A percentile compares a stretch with the other conserved stretches of the same genome.
Conservation (phyloP, 2,797 vertebrate genomes). For the Pipistrellus pipistrellus region DNA sequence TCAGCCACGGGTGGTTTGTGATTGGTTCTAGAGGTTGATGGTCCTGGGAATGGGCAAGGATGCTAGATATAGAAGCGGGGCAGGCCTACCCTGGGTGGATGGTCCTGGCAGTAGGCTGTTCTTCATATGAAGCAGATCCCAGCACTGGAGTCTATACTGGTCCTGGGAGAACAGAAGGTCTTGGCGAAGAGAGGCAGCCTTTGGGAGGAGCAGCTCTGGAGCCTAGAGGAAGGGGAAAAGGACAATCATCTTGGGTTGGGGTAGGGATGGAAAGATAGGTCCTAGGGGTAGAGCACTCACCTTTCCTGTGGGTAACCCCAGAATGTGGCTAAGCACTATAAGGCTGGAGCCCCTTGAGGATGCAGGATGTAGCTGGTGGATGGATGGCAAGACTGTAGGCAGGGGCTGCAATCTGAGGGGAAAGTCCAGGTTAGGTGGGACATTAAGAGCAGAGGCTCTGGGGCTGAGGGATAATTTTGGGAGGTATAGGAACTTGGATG, state of each 20-base stretch:
- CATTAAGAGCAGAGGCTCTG: background rate
- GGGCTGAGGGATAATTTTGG: background rate
- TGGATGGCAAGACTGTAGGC: constrained; percentile 68
- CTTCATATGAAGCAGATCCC: constrained; percentile 65
- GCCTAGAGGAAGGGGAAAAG: constrained; percentile 57
- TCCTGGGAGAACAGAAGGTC: constrained; percentile 80
- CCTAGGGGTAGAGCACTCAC: constrained; percentile 49
- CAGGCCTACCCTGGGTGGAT: constrained; percentile 66
- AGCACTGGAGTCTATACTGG: constrained; percentile 42
- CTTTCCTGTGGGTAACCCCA: constrained; percentile 77
- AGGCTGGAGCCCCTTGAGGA: constrained; percentile 67
- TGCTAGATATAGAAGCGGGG: background rate
- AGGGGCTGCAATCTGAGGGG: constrained; percentile 38
- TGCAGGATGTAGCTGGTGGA: constrained; percentile 71
- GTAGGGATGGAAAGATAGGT: background rate
- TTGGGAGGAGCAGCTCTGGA: constrained; percentile 77
- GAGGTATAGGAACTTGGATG: background rate
- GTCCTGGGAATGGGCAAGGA: background rate
- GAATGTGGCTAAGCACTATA: constrained; percentile 21
- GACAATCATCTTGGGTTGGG: background rate
- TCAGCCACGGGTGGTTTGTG: background rate
- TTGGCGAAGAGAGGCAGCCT: constrained; percentile 75
- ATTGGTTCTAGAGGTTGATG: background rate
- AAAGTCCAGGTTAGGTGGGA: background rate
- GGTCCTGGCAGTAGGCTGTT: constrained; percentile 51